Base-by-base conservation (phyloP, 2,113 vertebrate genomes). In the Leiothrix lutea region DNA sequence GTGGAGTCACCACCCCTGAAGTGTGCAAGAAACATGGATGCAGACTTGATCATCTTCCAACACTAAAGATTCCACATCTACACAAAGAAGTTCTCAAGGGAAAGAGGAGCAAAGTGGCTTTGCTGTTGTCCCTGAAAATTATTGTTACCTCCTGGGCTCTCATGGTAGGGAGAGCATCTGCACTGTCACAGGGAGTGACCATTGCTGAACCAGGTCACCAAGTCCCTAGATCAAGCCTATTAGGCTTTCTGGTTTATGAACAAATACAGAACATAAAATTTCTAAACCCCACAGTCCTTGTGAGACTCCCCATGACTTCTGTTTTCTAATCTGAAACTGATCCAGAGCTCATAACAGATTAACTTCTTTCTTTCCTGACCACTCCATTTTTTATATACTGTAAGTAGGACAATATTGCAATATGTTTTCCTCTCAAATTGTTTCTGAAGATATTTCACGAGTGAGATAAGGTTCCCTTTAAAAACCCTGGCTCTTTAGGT, bases 401-500 rank as follows among this genome's bases (percentile, higher is more conserved):
- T 62, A 81, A 89, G 93, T 6, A 85, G 62, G 73, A 54, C 16
- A 33, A 21, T 60, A 48, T 1, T 90, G 26, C 45, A 70, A 50
- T 35, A 8, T 9, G 57, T 71, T 94, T 72, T 90, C 67, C 78
- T 86, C 64, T 48, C 56, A 22, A 53, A 44, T 31, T 29, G 75
- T 72, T 93, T 79, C 86, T 88, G 77, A 95, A 91, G 44, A 38
- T 88, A 61, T 95, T 91, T 94, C 80, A 86, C 14, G 11, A 94
- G 33, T 44, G 42, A 96, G 61, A 95, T 91, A 90, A 94, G 88
- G 24, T 17, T 45, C 25, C 57, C 64, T 91, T 93, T 79, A 71
- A 93, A 95, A 93, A 47, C 45, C 70, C 29, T 72, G 91, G 73
- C 80, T 95, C 48, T 92, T 92, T 92, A 95, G 77, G 94, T 95